A percentile compares a stretch with the other conserved stretches of the same genome.
Evolutionary conservation across 2,113 vertebrate genomes (phyloP).

Genomic region (Pavo muticus): DNA sequence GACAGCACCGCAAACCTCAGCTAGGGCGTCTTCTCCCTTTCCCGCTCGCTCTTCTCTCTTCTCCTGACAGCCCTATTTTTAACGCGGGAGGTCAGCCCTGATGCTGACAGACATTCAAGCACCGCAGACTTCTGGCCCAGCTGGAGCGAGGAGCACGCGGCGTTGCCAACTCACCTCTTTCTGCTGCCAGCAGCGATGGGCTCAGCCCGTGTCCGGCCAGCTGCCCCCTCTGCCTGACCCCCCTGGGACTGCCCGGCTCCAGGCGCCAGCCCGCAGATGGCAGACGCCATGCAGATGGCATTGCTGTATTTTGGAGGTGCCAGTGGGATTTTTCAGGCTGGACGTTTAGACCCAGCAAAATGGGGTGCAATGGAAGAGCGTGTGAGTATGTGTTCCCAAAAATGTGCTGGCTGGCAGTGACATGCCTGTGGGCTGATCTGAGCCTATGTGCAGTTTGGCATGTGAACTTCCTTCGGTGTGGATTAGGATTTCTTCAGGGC

Average conservation of each 20-base stretch:
- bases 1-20: neutral
- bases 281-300: neutral
- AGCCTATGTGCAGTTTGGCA: neutral
- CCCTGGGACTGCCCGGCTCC: neutral
- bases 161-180: constrained; percentile 58
- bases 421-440: neutral
- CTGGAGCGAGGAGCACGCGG: neutral
- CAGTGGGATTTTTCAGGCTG: neutral
- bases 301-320: neutral
- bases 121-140: constrained; percentile 4
- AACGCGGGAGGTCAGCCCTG: neutral
- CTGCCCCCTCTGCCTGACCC: neutral
- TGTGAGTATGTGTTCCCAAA: neutral
- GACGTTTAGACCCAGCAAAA: neutral
- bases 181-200: constrained; percentile 58
- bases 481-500: neutral
- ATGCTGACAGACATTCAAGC: neutral
- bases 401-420: neutral
- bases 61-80: constrained; percentile 15
- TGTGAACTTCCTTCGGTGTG: neutral
- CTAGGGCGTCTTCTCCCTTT: neutral
- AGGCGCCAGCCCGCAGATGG: neutral
- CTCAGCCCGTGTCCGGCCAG: constrained; percentile 19
- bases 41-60: neutral
- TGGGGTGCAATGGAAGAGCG: neutral